A percentile compares a stretch with the other conserved stretches of the same genome.
These are phyloP conservation scores for Dendronephthya gigantea DNA, from an alignment of 64 coral and sea anemone species.

Conservation along the genomic window DNA sequence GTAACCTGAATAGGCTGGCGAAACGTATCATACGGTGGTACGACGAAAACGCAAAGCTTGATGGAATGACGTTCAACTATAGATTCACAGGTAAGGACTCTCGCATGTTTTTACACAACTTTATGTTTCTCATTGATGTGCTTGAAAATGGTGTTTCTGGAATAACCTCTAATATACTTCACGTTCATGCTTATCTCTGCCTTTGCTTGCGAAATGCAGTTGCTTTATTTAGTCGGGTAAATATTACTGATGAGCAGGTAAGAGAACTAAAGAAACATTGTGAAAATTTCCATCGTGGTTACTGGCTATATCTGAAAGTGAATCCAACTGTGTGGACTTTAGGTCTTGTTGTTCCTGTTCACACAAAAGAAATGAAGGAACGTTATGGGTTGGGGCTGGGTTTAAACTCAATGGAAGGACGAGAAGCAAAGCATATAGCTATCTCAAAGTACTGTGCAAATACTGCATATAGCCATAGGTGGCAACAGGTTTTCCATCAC, in stretches of 20 bases:
- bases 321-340: too few species aligned
- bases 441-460: too few species aligned
- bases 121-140: background rate
- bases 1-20: background rate
- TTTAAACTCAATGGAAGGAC: too few species aligned
- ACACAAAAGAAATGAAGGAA: too few species aligned
- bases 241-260: slow-evolving; percentile 22
- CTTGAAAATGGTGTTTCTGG: background rate
- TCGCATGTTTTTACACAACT: background rate
- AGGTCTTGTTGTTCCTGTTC: too few species aligned
- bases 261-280: background rate
- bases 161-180: background rate
- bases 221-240: background rate
- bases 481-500: too few species aligned
- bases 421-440: too few species aligned
- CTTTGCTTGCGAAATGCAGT: too few species aligned
- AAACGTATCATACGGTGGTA: background rate
- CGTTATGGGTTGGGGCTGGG: too few species aligned
- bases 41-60: background rate
- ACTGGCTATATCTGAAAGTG: too few species aligned
- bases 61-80: background rate
- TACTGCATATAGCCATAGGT: too few species aligned
- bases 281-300: background rate
- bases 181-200: background rate
- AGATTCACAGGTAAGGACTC: background rate